Percentiles rank a stretch among this genome's conserved stretches.
phyloP scores from a whole-genome alignment of 2,888 invertebrate genomes.

The Lasioglossum calceatum region DNA sequence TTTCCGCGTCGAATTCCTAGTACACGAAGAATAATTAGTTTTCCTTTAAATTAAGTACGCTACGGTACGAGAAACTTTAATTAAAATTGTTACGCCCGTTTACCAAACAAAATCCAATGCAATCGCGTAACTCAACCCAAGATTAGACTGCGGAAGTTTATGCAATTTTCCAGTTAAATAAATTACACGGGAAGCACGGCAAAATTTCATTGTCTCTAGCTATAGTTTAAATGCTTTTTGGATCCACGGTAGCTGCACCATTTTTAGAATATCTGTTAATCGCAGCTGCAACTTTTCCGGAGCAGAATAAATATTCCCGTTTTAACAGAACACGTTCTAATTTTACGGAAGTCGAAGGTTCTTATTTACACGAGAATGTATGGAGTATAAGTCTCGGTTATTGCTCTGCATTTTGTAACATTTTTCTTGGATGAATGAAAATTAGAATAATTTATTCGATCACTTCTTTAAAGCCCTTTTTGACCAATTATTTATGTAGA shows the following conservation, averaged over 20 bases:
- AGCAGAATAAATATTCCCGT: background rate
- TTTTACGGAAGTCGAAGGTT: background rate
- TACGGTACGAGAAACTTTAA: conserved; percentile 1
- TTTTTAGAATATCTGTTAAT: background rate
- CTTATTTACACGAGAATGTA: too few species aligned
- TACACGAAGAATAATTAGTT: conserved; percentile 21
- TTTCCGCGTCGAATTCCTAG: conserved; percentile 15
- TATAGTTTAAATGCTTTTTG: background rate
- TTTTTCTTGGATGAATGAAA: background rate
- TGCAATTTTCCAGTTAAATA: background rate
- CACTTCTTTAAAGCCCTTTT: too few species aligned
- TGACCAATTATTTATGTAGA: background rate
- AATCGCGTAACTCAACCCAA: background rate
- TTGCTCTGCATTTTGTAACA: background rate
- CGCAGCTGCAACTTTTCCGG: background rate
- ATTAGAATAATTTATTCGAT: too few species aligned
- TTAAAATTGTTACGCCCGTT: conserved; percentile 7
- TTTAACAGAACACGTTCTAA: background rate
- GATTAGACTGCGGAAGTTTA: background rate
- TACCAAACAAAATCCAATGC: background rate
- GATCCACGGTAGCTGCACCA: background rate
- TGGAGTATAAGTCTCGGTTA: background rate
- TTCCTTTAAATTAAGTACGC: conserved; percentile 2
- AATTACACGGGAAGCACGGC: background rate
- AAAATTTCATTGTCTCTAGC: background rate